These are phyloP conservation scores for Limosa lapponica DNA, from an alignment of 2,797 vertebrate species.

Conservation along the genomic window DNA sequence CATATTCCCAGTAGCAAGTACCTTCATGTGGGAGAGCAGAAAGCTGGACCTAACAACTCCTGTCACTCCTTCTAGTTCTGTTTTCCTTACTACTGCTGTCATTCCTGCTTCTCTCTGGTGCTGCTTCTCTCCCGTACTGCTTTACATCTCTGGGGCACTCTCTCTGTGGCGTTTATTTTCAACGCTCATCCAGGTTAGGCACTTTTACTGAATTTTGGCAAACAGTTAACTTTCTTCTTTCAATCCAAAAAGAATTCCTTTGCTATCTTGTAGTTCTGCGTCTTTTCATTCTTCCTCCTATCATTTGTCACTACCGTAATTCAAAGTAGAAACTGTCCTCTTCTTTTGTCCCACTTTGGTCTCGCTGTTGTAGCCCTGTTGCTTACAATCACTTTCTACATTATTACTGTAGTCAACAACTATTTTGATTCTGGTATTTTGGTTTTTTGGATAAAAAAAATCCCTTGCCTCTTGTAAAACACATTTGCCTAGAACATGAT, in stretches of 20 bases:
- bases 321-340: not conserved
- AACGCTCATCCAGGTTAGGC: not conserved
- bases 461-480: not conserved
- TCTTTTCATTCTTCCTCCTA: not conserved
- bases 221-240: not conserved
- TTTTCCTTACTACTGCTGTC: not conserved
- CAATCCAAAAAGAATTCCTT: not conserved
- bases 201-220: not conserved
- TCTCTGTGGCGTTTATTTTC: not conserved
- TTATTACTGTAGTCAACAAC: not conserved
- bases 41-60: not conserved
- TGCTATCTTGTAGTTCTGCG: not conserved
- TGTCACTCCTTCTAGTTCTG: not conserved
- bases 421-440: not conserved
- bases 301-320: not conserved
- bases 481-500: not conserved
- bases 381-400: not conserved
- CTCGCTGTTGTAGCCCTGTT: not conserved
- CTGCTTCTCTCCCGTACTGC: not conserved
- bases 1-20: not conserved
- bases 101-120: not conserved
- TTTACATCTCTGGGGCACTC: not conserved
- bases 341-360: not conserved
- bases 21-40: not conserved
- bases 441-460: not conserved